phyloP scores from a whole-genome alignment of 2,113 vertebrate genomes.

The Taurulus bubalis region DNA sequence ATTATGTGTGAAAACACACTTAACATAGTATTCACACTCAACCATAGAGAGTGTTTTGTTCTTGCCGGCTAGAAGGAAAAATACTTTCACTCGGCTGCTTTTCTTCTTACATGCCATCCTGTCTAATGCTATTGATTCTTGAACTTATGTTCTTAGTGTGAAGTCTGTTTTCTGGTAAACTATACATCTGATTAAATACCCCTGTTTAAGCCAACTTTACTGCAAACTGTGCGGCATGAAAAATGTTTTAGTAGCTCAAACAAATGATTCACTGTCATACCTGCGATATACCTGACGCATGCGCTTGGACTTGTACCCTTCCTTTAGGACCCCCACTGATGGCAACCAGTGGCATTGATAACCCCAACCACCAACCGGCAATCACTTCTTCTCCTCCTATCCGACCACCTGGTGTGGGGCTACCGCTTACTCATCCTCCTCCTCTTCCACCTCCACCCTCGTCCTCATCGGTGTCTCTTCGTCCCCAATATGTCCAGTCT shows the following conservation, averaged over 20 bases:
- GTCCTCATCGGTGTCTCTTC: conserved; percentile 83
- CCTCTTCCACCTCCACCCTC: conserved; percentile 72
- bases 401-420: conserved; percentile 89
- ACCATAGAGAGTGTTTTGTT: not conserved
- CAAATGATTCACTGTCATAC: conserved; percentile 10
- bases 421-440: conserved; percentile 86
- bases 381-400: conserved; percentile 90
- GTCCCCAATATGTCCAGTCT: conserved; percentile 94
- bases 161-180: not conserved
- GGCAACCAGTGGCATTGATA: conserved; percentile 89
- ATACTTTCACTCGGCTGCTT: not conserved
- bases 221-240: conserved; percentile 5
- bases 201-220: not conserved
- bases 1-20: not conserved
- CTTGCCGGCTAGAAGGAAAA: not conserved
- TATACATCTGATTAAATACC: not conserved
- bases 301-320: conserved; percentile 77
- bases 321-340: conserved; percentile 91
- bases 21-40: not conserved
- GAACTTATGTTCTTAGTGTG: not conserved
- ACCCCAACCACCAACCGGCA: conserved; percentile 89
- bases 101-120: not conserved
- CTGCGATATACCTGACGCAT: conserved; percentile 53
- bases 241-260: not conserved
- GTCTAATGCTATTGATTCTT: not conserved